Evolutionary conservation across 1,140 invertebrate species (phyloP).

Genomic region (Diploscapter pachys): DNA sequence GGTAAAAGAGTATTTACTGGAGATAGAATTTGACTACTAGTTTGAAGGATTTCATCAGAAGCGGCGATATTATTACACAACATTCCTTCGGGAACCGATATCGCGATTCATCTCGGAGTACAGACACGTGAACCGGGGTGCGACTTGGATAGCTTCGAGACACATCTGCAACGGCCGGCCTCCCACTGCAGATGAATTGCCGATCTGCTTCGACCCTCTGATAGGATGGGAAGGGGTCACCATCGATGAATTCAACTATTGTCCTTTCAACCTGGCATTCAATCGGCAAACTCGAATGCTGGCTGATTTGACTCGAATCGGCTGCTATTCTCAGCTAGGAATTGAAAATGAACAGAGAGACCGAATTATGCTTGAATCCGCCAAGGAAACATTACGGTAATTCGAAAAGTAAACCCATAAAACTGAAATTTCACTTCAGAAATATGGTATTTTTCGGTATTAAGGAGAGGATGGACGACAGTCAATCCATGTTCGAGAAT

Average conservation of each 20-base stretch:
- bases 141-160: conserved; percentile 82
- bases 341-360: conserved; percentile 42
- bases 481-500: conserved; percentile 94
- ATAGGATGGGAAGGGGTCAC: conserved; percentile 65
- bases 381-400: conserved; percentile 81
- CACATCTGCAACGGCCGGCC: conserved; percentile 79
- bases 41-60: conserved; percentile 43
- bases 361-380: conserved; percentile 71
- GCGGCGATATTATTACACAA: conserved; percentile 84
- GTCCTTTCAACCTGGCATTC: conserved; percentile 84
- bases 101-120: conserved; percentile 85
- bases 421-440: conserved; percentile 46
- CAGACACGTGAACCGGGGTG: conserved; percentile 88
- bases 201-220: conserved; percentile 62
- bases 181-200: conserved; percentile 69
- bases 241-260: conserved; percentile 80
- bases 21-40: background rate
- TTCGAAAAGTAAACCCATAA: background rate
- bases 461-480: conserved; percentile 85
- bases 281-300: conserved; percentile 97
- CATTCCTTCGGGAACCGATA: conserved; percentile 85
- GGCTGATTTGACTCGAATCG: conserved; percentile 84
- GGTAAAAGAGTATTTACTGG: conserved; percentile 26
- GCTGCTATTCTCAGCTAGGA: conserved; percentile 72
- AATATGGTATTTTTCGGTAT: conserved; percentile 95